These are phyloP conservation scores for Arnoldichthys spilopterus DNA, from an alignment of 2,797 vertebrate genomes.

Conservation along the genomic window DNA sequence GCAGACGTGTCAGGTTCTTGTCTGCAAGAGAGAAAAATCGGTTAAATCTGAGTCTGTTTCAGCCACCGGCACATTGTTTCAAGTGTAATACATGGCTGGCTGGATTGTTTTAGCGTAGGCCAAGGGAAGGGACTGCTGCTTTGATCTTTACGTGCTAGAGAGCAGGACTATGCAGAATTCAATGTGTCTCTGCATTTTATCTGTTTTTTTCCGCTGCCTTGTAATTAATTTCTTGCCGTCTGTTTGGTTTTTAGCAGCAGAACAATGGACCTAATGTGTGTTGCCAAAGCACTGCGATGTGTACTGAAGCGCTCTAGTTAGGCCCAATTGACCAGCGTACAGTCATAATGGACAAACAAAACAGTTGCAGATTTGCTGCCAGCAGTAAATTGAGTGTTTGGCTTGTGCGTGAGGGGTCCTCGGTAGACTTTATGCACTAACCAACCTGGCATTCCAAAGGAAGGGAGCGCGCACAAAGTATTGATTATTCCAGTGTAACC, in stretches of 20 bases:
- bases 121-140: neutral
- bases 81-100: slow-evolving; percentile 19
- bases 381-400: slow-evolving; percentile 24
- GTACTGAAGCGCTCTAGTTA: slow-evolving; percentile 20
- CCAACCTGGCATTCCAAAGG: neutral
- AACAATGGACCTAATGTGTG: slow-evolving; percentile 22
- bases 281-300: slow-evolving; percentile 13
- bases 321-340: slow-evolving; percentile 20
- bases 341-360: slow-evolving; percentile 37
- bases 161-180: neutral
- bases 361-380: slow-evolving; percentile 23
- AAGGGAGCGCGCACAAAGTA: neutral
- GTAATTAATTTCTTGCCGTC: slow-evolving; percentile 39
- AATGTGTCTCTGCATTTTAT: neutral
- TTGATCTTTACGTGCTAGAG: neutral
- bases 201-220: neutral
- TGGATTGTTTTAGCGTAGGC: neutral
- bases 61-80: slow-evolving; percentile 32
- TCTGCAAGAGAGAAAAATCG: slow-evolving; percentile 8
- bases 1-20: neutral
- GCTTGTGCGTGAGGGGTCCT: slow-evolving; percentile 2
- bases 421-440: neutral
- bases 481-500: neutral
- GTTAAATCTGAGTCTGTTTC: slow-evolving; percentile 11
- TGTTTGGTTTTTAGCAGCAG: slow-evolving; percentile 27